Conservation (phyloP, 2,797 vertebrate species). For the Smutsia gigantea region DNA sequence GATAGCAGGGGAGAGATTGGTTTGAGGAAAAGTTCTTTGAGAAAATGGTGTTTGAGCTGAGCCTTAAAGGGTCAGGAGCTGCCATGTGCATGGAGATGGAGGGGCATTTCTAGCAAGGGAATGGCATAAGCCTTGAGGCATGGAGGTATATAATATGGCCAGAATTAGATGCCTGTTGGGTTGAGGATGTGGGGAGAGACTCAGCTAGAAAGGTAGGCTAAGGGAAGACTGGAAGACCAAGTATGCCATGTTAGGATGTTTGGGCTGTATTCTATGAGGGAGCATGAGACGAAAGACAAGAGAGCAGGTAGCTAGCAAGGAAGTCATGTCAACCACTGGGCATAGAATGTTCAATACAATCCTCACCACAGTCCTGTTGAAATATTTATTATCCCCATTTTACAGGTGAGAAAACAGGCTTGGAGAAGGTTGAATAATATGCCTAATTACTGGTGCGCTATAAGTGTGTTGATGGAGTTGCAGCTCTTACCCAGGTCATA, state of each 20-base stretch:
- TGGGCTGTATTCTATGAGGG: background rate
- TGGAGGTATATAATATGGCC: background rate
- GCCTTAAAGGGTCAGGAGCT: background rate
- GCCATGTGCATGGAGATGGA: background rate
- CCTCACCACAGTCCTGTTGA: background rate
- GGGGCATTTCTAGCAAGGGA: background rate
- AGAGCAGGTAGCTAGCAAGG: background rate
- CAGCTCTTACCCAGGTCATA: background rate
- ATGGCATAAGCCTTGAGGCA: too few relatives aligned
- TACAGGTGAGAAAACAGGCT: constrained; percentile 14
- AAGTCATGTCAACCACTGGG: background rate
- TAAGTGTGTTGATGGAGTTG: background rate
- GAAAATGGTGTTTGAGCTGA: background rate
- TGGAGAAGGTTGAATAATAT: background rate
- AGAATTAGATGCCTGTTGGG: background rate
- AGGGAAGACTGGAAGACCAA: background rate
- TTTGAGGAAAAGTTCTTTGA: background rate
- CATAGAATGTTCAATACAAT: background rate
- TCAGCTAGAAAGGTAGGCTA: background rate
- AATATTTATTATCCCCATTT: background rate
- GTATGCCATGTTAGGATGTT: background rate
- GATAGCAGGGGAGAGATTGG: background rate
- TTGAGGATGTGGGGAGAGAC: background rate
- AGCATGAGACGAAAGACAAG: background rate
- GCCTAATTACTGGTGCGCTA: background rate